Conservation (phyloP, 1,140 invertebrate species). For the Penaeus japonicus region DNA sequence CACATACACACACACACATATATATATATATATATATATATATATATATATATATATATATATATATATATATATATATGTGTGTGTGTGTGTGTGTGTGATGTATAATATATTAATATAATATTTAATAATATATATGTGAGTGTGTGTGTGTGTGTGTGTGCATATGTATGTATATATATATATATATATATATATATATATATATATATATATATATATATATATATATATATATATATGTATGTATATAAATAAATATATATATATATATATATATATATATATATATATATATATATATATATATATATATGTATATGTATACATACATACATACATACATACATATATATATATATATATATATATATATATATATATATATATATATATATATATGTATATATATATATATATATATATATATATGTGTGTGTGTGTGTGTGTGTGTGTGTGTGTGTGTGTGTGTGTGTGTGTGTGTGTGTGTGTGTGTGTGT, state of each 20-base stretch:
- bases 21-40: neutral
- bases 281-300: neutral
- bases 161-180: neutral
- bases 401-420: neutral
- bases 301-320: neutral
- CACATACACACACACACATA: neutral
- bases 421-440: no score
- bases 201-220: no score
- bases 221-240: neutral
- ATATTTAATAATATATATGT: neutral
- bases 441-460: no score
- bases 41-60: neutral
- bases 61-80: neutral
- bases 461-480: no score
- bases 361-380: neutral
- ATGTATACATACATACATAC: conserved; percentile 13
- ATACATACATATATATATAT: neutral
- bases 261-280: neutral
- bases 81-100: neutral
- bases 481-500: no score
- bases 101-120: no score
- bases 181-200: no score
- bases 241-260: neutral
- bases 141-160: no score
- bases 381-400: neutral